phyloP scores from a whole-genome alignment of 2,888 invertebrate species.

The Cristatella mucedo region DNA sequence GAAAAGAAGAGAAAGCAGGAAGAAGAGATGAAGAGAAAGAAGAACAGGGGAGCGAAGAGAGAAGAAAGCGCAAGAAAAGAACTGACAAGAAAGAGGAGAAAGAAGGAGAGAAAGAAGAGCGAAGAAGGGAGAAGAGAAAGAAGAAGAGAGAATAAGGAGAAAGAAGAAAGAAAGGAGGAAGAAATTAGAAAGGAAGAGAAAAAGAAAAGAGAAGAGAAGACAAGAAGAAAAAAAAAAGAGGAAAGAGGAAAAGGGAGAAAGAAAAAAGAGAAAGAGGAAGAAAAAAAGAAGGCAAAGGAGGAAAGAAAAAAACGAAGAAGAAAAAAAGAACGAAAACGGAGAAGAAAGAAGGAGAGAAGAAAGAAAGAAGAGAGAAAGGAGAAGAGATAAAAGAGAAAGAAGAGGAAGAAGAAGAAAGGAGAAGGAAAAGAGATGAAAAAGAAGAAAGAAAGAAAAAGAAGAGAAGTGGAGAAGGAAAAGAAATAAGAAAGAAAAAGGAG shows the following conservation, averaged over 20 bases:
- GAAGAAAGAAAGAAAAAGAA: conserved; percentile 1
- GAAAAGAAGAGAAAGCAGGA: neutral
- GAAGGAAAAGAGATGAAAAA: neutral
- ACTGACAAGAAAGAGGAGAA: neutral
- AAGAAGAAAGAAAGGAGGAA: conserved; percentile 1
- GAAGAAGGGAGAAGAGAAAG: conserved; percentile 1
- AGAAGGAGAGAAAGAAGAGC: too few relatives aligned
- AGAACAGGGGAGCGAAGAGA: neutral
- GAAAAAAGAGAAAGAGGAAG: conserved; percentile 1
- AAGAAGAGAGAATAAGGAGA: neutral
- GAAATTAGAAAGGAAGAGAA: neutral
- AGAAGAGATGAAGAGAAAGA: neutral
- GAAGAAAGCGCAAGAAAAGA: neutral
- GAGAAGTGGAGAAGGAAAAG: neutral
- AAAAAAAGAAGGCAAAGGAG: neutral
- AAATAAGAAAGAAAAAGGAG: neutral
- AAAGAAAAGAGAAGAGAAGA: neutral
- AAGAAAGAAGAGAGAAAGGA: neutral
- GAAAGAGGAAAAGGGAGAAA: too few relatives aligned
- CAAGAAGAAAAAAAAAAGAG: neutral
- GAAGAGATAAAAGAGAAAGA: neutral
- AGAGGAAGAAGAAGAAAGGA: neutral
- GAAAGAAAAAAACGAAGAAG: neutral
- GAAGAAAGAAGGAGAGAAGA: neutral
- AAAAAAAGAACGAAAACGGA: too few relatives aligned